Evolutionary conservation across 2,888 invertebrate species (phyloP).

Genomic region (Trachelus troglodyta): DNA sequence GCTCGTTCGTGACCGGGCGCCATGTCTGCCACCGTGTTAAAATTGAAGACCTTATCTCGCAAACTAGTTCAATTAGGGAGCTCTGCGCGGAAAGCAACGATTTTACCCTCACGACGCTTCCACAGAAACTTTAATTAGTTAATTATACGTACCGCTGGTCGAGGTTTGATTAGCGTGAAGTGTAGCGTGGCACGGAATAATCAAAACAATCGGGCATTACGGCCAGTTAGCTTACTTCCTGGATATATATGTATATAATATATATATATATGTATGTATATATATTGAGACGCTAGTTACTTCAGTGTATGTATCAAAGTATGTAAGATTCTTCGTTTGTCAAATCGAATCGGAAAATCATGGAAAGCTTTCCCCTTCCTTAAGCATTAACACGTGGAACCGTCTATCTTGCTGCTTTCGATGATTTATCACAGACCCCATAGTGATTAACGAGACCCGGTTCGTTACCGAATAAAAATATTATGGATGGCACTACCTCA

Average conservation of each 20-base stretch:
- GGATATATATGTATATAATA: not conserved
- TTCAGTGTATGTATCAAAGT: not conserved
- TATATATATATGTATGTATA: not conserved
- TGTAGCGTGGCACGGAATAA: constrained; percentile 23
- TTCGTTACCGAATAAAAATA: not conserved
- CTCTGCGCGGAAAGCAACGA: constrained; percentile 41
- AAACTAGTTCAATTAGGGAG: constrained; percentile 44
- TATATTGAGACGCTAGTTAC: not conserved
- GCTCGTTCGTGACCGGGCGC: constrained; percentile 47
- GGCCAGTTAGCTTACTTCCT: constrained; percentile 10
- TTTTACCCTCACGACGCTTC: constrained; percentile 39
- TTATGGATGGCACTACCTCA: not conserved
- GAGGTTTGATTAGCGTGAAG: constrained; percentile 26
- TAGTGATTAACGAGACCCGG: not conserved
- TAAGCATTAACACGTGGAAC: not conserved
- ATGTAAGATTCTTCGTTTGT: not conserved
- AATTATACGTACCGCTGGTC: constrained; percentile 37
- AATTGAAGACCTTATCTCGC: constrained; percentile 52
- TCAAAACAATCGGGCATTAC: constrained; percentile 26
- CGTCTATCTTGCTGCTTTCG: not conserved
- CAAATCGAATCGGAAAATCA: not conserved
- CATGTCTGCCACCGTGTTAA: constrained; percentile 43
- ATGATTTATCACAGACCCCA: not conserved
- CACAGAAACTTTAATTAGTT: constrained; percentile 48
- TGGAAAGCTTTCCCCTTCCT: not conserved